Base-by-base conservation (phyloP, 2,797 vertebrate genomes). In the Coregonus suidteri region DNA sequence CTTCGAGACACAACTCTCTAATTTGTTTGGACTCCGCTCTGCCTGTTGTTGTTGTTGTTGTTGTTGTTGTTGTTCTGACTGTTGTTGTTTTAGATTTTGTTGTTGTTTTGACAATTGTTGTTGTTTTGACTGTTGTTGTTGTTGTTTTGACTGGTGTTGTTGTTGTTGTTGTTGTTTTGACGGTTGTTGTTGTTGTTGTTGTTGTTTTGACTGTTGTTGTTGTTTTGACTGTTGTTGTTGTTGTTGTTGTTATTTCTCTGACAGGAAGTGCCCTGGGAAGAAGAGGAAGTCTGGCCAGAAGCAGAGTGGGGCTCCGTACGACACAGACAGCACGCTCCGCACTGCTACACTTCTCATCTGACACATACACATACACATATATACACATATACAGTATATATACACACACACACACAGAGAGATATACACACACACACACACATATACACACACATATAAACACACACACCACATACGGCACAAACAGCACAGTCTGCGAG, bases 201-300 rank as follows among this genome's bases (percentile, higher is more conserved):
- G 18, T 6, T 20, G n/a, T 53, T 25, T 18, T 70, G 13, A 59
- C 47, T 59, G 4, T 59, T 6, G 14, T 31, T 30, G 14, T 67
- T 35, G 65, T 31, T 15, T 15, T 14, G 6, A 9, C 14, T 67
- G 65, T 35, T 47, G 7, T 0, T 18, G 18, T 51, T 15, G 25
- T 68, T 70, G 18, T 4, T 59, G 6, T 59, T 6, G 6, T 70
- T 14, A 59, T 34, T 66, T 51, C 16, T 20, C n/a, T 47, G 18
- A 64, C 73, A 74, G 73, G 74, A 71, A 76, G 74, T 76, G 73
- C 53, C 9, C 67, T 41, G 30, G 64, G 13, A 72, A 53, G 70
- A 56, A 73, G 37, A 62, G 73, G 56, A 74, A 74, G 56, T 74
- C 34, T 1, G 34, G 18, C 2, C 18, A 62, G 54, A 37, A 37